Conservation (phyloP, 2,888 invertebrate genomes). For the Himalopsyche anomala region DNA sequence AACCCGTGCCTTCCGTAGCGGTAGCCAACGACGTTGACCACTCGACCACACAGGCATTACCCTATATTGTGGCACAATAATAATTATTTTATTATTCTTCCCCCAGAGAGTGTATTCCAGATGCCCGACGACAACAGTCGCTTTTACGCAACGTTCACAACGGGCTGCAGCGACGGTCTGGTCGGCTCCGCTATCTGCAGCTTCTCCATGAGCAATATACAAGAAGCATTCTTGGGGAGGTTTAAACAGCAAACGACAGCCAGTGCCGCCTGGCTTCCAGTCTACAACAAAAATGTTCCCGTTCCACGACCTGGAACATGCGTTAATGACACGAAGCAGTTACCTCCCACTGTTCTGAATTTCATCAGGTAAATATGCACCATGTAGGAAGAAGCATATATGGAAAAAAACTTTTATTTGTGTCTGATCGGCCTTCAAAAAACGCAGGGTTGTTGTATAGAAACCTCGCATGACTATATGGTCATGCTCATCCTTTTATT, state of each 20-base stretch:
- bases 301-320: conserved; percentile 82
- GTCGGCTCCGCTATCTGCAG: conserved; percentile 84
- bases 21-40: too few species aligned
- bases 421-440: too few species aligned
- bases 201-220: conserved; percentile 81
- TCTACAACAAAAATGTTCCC: conserved; percentile 80
- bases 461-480: too few species aligned
- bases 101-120: conserved; percentile 81
- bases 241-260: conserved; percentile 84
- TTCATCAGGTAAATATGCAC: conserved; percentile 78
- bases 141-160: conserved; percentile 84
- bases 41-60: too few species aligned
- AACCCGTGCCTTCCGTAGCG: too few species aligned
- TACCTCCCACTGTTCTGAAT: conserved; percentile 81
- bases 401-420: too few species aligned
- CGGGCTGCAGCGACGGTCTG: conserved; percentile 81
- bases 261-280: conserved; percentile 83
- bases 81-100: neutral
- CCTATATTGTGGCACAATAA: too few species aligned
- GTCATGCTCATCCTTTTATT: too few species aligned
- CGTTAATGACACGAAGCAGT: conserved; percentile 80
- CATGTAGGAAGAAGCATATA: too few species aligned
- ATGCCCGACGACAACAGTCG: conserved; percentile 79
- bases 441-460: too few species aligned
- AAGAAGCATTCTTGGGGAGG: conserved; percentile 81